These are phyloP conservation scores for Coptotermes formosanus DNA, from an alignment of 1,140 invertebrate species.

Conservation along the genomic window DNA sequence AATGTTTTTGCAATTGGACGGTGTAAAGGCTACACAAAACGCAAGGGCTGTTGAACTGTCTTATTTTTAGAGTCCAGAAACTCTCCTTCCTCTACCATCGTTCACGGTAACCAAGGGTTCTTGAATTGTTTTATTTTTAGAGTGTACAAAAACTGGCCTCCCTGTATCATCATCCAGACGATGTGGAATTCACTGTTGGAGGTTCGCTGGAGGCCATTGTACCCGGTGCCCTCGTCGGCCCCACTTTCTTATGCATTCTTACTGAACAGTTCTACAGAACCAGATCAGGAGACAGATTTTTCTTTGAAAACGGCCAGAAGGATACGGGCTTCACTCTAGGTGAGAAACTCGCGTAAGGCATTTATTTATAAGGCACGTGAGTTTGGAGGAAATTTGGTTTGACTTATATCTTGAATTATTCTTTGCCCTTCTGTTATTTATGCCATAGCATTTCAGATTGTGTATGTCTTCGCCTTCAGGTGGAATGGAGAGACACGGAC, in stretches of 20 bases:
- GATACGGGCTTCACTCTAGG: slow-evolving; percentile 68
- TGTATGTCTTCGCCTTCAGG: too few relatives aligned
- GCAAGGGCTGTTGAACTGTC: neutral
- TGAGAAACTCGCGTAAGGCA: slow-evolving; percentile 47
- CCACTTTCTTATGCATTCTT: slow-evolving; percentile 89
- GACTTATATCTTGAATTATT: too few relatives aligned
- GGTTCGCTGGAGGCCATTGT: slow-evolving; percentile 77
- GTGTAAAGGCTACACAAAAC: too few relatives aligned
- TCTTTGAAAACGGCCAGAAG: slow-evolving; percentile 73
- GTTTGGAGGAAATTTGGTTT: too few relatives aligned
- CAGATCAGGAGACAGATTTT: slow-evolving; percentile 76
- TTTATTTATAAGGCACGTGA: too few relatives aligned
- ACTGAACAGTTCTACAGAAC: slow-evolving; percentile 85
- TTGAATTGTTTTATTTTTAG: slow-evolving; percentile 46
- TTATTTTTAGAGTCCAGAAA: slow-evolving; percentile 59
- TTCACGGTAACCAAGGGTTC: slow-evolving; percentile 41
- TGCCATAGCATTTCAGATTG: too few relatives aligned
- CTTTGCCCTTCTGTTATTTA: too few relatives aligned
- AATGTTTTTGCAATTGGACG: too few relatives aligned
- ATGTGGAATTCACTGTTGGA: slow-evolving; percentile 87
- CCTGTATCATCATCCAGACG: slow-evolving; percentile 71
- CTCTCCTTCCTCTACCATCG: slow-evolving; percentile 63
- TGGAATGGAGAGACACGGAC: too few relatives aligned
- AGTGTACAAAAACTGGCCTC: slow-evolving; percentile 61
- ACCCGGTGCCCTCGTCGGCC: slow-evolving; percentile 76